Evolutionary conservation across 1,140 invertebrate genomes (phyloP).

Genomic region (Magallana ariakensis): DNA sequence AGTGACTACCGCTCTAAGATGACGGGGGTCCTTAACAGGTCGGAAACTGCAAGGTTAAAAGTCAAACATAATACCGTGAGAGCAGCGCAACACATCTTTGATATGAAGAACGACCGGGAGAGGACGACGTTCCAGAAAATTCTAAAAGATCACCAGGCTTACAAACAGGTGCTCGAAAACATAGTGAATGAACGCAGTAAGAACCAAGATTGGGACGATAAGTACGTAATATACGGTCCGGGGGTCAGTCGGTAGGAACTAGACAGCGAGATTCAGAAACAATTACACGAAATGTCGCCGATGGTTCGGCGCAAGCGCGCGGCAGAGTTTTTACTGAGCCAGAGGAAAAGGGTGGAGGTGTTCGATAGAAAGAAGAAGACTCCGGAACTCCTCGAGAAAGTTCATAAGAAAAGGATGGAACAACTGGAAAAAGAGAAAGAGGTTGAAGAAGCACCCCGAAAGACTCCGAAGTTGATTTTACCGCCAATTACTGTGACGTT

Average conservation of each 20-base stretch:
- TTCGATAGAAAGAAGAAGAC: slow-evolving; percentile 60
- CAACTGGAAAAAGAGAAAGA: slow-evolving; percentile 20
- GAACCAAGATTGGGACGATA: slow-evolving; percentile 45
- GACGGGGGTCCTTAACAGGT: slow-evolving; percentile 60
- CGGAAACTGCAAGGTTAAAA: slow-evolving; percentile 50
- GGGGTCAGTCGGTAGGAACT: slow-evolving; percentile 53
- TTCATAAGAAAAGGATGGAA: slow-evolving; percentile 42
- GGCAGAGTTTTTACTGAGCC: slow-evolving; percentile 53
- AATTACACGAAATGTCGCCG: slow-evolving; percentile 54
- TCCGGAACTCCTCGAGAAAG: slow-evolving; percentile 52
- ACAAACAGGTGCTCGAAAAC: slow-evolving; percentile 57
- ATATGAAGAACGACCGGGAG: slow-evolving; percentile 60
- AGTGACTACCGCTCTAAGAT: slow-evolving; percentile 60
- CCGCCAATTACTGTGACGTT: slow-evolving; percentile 54
- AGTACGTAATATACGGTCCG: slow-evolving; percentile 58
- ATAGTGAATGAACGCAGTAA: slow-evolving; percentile 48
- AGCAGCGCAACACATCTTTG: slow-evolving; percentile 57
- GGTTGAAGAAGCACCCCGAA: slow-evolving; percentile 34
- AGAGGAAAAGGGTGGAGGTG: slow-evolving; percentile 56
- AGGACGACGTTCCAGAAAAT: slow-evolving; percentile 50
- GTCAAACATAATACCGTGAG: slow-evolving; percentile 56
- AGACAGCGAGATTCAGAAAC: slow-evolving; percentile 51
- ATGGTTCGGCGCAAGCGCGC: slow-evolving; percentile 51
- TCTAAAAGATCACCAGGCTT: slow-evolving; percentile 61
- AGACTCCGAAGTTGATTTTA: slow-evolving; percentile 54